phyloP scores from a whole-genome alignment of 1,140 invertebrate genomes.

The Drosophila guanche region DNA sequence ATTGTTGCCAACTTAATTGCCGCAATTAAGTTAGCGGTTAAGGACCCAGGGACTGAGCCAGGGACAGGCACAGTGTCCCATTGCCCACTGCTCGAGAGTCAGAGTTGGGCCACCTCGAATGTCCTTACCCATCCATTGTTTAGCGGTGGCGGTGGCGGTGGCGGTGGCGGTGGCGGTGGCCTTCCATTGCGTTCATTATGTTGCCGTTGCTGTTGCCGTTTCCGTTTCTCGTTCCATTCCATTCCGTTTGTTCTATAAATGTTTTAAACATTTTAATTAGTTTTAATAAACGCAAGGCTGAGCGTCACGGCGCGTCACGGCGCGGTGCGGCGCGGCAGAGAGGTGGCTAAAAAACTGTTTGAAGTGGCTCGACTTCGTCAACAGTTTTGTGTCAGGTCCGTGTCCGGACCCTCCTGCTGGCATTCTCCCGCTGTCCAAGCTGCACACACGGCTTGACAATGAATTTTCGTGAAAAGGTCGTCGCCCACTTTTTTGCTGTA shows the following conservation, averaged over 20 bases:
- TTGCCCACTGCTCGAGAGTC: too few relatives aligned
- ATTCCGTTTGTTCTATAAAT: constrained; percentile 62
- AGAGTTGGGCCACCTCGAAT: constrained; percentile 22
- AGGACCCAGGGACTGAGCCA: too few relatives aligned
- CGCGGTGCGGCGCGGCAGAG: background rate
- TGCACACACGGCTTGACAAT: constrained; percentile 46
- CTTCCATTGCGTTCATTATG: too few relatives aligned
- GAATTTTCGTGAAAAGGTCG: constrained; percentile 58
- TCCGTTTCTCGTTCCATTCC: constrained; percentile 10
- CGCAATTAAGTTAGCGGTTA: constrained; percentile 33
- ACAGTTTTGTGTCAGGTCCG: constrained; percentile 51
- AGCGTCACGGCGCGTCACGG: background rate
- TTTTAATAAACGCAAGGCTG: constrained; percentile 48
- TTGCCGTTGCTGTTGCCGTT: background rate
- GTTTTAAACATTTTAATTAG: constrained; percentile 65
- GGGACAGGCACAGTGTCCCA: background rate
- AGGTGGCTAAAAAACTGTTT: constrained; percentile 34
- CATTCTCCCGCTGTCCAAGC: background rate
- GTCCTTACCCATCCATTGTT: constrained; percentile 35
- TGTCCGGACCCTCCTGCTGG: too few relatives aligned
- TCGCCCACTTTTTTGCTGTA: constrained; percentile 39
- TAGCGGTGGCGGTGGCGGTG: background rate
- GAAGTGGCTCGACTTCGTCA: constrained; percentile 52
- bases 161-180: too few relatives aligned
- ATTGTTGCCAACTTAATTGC: constrained; percentile 41